Conservation (phyloP, 2,113 vertebrate species). For the Caranx melampygus region DNA sequence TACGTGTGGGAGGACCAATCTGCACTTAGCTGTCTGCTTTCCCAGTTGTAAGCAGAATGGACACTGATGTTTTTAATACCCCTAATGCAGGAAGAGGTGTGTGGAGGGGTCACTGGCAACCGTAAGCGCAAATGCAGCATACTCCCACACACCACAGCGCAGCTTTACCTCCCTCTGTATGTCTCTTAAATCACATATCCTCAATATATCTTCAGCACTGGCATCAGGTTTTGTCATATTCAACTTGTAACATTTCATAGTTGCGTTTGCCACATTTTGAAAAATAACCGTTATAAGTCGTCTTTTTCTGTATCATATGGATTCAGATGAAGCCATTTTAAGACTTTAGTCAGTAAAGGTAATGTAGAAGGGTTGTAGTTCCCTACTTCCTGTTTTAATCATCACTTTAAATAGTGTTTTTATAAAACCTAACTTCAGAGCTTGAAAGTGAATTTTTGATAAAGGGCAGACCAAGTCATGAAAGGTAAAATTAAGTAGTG, state of each 20-base stretch:
- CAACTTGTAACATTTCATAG: neutral
- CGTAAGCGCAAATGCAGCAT: neutral
- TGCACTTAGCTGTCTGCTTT: conserved; percentile 62
- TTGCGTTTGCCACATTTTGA: neutral
- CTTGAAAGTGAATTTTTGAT: neutral
- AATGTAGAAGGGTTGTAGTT: neutral
- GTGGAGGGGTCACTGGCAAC: conserved; percentile 52
- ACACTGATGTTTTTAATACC: conserved; percentile 66
- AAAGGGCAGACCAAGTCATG: neutral
- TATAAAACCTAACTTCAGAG: neutral
- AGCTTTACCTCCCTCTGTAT: neutral
- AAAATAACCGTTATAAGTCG: neutral
- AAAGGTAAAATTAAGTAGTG: neutral
- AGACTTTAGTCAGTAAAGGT: conserved; percentile 1
- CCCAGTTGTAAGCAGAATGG: conserved; percentile 60
- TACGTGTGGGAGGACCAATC: conserved; percentile 56
- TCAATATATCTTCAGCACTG: neutral
- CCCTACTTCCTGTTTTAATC: neutral
- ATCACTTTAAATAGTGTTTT: neutral
- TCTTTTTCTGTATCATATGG: neutral
- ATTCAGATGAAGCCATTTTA: neutral
- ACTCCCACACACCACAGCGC: conserved; percentile 19
- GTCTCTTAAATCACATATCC: neutral
- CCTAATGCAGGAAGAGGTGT: conserved; percentile 69
- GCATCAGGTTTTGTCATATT: neutral